Evolutionary conservation across 2,113 vertebrate genomes (phyloP).

Genomic region (Bambusicola thoracicus): DNA sequence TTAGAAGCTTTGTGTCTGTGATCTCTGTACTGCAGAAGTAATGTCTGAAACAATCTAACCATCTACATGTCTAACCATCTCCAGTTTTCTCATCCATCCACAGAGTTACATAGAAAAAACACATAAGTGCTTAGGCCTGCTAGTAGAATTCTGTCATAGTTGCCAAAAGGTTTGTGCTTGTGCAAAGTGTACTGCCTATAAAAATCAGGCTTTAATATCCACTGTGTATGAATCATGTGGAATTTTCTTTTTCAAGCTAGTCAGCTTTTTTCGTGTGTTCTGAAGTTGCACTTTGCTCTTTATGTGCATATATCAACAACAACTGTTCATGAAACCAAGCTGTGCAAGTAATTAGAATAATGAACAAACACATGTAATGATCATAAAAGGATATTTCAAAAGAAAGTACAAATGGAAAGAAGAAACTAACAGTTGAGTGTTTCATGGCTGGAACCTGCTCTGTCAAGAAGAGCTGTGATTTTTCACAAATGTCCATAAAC

Average conservation of each 20-base stretch:
- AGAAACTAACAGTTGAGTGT: neutral
- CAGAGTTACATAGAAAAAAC: neutral
- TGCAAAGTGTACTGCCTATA: neutral
- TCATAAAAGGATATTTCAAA: neutral
- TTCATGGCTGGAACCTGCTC: neutral
- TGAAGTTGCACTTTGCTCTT: neutral
- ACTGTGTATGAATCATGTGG: neutral
- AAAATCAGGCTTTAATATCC: neutral
- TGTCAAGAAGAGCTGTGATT: neutral
- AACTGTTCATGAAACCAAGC: neutral
- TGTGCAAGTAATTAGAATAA: neutral
- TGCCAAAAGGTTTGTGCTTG: neutral
- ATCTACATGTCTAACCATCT: neutral
- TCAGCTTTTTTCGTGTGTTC: neutral
- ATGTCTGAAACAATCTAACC: neutral
- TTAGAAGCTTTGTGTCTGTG: neutral
- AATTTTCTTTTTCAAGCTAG: neutral
- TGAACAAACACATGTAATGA: neutral
- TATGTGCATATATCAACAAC: neutral
- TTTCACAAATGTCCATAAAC: neutral
- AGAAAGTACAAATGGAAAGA: neutral
- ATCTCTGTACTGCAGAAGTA: neutral
- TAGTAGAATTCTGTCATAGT: neutral
- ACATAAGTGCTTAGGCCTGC: neutral
- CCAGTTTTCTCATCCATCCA: neutral